These are phyloP conservation scores for Acipenser transmontanus DNA, from an alignment of 2,797 vertebrate genomes.

Conservation along the genomic window DNA sequence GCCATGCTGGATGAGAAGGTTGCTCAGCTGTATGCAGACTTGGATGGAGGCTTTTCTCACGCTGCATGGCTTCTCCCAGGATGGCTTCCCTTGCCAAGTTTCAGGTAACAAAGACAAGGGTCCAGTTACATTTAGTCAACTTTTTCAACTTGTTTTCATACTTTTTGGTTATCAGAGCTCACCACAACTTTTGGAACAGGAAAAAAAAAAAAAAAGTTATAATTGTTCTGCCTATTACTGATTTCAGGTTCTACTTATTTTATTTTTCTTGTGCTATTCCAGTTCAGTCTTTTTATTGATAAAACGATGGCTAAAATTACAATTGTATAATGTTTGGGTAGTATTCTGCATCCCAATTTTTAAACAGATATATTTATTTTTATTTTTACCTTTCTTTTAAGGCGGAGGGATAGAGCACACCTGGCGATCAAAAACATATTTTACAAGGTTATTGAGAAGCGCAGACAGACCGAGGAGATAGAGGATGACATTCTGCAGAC, in stretches of 20 bases:
- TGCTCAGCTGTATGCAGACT: slow-evolving; percentile 87
- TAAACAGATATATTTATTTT: background rate
- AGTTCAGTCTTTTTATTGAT: no score
- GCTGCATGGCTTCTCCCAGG: slow-evolving; percentile 90
- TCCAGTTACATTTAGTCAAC: background rate
- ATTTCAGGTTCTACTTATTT: no score
- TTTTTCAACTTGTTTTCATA: background rate
- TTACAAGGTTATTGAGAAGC: slow-evolving; percentile 83
- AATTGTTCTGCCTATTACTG: background rate
- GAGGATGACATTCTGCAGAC: slow-evolving; percentile 90
- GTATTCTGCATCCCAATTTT: no score
- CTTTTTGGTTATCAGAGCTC: no score
- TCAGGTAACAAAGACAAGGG: slow-evolving; percentile 64
- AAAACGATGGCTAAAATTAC: no score
- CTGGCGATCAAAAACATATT: slow-evolving; percentile 88
- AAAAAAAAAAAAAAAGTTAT: no score
- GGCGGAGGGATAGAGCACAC: slow-evolving; percentile 85
- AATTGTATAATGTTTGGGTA: no score
- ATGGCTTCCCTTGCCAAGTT: slow-evolving; percentile 94
- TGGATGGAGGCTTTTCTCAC: slow-evolving; percentile 91
- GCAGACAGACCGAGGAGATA: slow-evolving; percentile 64
- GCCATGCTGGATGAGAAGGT: slow-evolving; percentile 75
- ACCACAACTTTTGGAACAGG: no score
- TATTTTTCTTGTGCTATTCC: no score
- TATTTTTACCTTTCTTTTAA: slow-evolving; percentile 31